Evolutionary conservation across 2,888 invertebrate genomes (phyloP).

Genomic region (Plemyria rubiginata): DNA sequence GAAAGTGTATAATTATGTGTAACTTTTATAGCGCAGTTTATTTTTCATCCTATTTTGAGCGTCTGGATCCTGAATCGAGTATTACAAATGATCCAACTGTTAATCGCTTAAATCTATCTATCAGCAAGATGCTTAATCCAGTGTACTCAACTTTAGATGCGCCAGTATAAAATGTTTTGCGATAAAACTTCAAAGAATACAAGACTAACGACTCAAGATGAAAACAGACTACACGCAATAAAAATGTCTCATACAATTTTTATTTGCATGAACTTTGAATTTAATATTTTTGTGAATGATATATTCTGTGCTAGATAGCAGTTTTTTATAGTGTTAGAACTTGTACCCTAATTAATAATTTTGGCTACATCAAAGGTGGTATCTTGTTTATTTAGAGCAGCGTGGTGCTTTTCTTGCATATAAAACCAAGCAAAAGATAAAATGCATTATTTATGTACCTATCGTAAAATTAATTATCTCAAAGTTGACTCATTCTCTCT

Average conservation of each 20-base stretch:
- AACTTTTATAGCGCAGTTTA: not conserved
- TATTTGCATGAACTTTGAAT: slow-evolving; percentile 49
- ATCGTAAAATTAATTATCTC: not conserved
- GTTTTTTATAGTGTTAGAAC: slow-evolving; percentile 21
- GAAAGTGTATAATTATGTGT: not conserved
- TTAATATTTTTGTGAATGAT: slow-evolving; percentile 26
- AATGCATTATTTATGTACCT: no score
- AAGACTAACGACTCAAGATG: slow-evolving; percentile 78
- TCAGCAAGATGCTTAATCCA: slow-evolving; percentile 58
- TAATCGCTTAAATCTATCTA: slow-evolving; percentile 38
- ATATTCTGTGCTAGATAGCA: slow-evolving; percentile 15
- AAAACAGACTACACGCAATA: slow-evolving; percentile 76
- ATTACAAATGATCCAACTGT: slow-evolving; percentile 25
- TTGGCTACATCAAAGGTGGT: slow-evolving; percentile 27
- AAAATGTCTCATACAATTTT: slow-evolving; percentile 72
- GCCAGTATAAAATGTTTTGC: slow-evolving; percentile 71
- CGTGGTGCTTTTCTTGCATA: not conserved
- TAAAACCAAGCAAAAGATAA: no score
- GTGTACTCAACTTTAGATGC: slow-evolving; percentile 56
- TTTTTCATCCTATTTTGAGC: not conserved
- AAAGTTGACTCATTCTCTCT: not conserved
- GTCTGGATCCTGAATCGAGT: slow-evolving; percentile 8
- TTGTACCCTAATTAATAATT: slow-evolving; percentile 16
- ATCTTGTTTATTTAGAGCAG: not conserved
- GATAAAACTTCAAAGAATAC: slow-evolving; percentile 78